Percentiles rank a stretch among this genome's conserved stretches.
Conservation (phyloP, 2,797 vertebrate genomes). For the Tarsius wallacei region DNA sequence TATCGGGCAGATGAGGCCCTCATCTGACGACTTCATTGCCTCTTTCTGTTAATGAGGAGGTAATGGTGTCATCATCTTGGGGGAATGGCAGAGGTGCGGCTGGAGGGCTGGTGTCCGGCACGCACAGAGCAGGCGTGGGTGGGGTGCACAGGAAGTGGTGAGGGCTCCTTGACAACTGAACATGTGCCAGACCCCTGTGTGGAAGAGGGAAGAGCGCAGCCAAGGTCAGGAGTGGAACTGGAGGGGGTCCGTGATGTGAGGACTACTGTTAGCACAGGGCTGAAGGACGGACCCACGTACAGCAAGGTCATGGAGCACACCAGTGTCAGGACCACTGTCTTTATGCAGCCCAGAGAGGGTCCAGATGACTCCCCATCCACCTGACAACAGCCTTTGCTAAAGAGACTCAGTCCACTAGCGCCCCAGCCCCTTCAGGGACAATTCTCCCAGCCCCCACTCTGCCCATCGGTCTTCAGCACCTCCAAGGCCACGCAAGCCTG, state of each 20-base stretch:
- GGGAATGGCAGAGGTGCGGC: too few relatives aligned
- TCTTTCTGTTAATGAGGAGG: background rate
- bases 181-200: rapidly evolving
- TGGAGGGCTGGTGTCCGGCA: background rate
- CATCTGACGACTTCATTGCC: too few relatives aligned
- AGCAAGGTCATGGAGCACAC: background rate
- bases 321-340: rapidly evolving
- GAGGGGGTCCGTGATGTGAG: rapidly evolving
- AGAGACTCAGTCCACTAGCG: rapidly evolving
- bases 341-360: background rate
- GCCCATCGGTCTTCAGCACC: background rate
- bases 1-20: rapidly evolving
- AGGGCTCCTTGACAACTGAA: background rate
- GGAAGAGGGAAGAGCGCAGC: rapidly evolving
- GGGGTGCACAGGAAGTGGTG: too few relatives aligned
- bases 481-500: background rate
- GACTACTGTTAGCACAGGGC: rapidly evolving
- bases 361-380: too few relatives aligned
- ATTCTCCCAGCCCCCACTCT: rapidly evolving
- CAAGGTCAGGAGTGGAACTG: rapidly evolving
- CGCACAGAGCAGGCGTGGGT: too few relatives aligned
- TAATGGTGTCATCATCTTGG: background rate
- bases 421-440: rapidly evolving
- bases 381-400: background rate
- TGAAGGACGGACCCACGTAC: rapidly evolving